These are phyloP conservation scores for Poecilia velifera DNA, from an alignment of 2,797 vertebrate species.

Conservation along the genomic window DNA sequence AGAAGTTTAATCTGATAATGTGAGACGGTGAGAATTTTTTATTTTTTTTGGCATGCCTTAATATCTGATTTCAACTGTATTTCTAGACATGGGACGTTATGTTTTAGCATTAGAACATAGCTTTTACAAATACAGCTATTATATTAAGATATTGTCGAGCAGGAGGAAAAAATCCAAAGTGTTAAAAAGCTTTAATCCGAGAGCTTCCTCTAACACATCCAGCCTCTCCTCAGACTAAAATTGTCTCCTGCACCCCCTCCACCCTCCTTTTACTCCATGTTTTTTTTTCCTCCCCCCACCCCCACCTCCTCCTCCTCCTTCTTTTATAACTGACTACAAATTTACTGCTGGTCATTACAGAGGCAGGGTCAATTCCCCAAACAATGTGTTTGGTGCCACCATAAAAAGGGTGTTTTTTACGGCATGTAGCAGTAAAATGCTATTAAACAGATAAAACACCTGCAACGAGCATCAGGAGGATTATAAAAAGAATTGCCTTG, in stretches of 20 bases:
- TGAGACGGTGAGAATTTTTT: neutral
- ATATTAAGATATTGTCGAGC: neutral
- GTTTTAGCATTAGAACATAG: neutral
- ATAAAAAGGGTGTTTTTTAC: conserved; percentile 79
- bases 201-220: conserved; percentile 64
- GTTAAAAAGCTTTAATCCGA: conserved; percentile 38
- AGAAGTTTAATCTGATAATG: neutral
- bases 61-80: neutral
- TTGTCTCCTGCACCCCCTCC: conserved; percentile 10
- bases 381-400: conserved; percentile 80
- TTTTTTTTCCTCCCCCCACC: neutral
- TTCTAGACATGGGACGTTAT: neutral
- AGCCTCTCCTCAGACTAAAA: conserved; percentile 67
- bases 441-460: conserved; percentile 82
- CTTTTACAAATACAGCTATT: neutral
- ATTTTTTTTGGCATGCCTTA: too few species aligned
- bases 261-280: conserved; percentile 2
- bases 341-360: conserved; percentile 81
- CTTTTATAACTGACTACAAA: conserved; percentile 70
- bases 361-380: conserved; percentile 79
- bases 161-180: conserved; percentile 26
- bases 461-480: conserved; percentile 78
- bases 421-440: conserved; percentile 74
- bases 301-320: conserved; percentile 23
- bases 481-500: conserved; percentile 82